These are phyloP conservation scores for Yponomeuta malinellus DNA, from an alignment of 2,888 invertebrate species.

Conservation along the genomic window DNA sequence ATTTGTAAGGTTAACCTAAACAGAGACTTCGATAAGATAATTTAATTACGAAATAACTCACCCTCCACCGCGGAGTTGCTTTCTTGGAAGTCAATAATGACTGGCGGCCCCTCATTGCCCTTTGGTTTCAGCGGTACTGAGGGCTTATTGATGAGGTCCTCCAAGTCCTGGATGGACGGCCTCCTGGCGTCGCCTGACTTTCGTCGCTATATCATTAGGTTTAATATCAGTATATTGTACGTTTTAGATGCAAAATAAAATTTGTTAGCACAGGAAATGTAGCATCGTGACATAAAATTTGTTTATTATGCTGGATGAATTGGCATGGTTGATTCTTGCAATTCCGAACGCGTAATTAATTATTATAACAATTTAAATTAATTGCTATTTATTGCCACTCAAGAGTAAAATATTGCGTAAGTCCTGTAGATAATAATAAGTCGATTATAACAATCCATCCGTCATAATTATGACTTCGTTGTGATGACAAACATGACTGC, in stretches of 20 bases:
- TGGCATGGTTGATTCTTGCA: too few species aligned
- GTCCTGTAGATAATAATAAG: neutral
- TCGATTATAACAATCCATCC: neutral
- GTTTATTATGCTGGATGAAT: neutral
- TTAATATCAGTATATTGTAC: neutral
- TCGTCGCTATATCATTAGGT: constrained; percentile 76
- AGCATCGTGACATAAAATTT: neutral
- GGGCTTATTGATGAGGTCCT: constrained; percentile 92
- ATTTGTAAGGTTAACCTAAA: too few species aligned
- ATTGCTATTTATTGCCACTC: too few species aligned
- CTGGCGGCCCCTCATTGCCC: constrained; percentile 89
- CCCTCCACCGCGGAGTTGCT: constrained; percentile 98
- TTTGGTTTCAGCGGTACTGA: constrained; percentile 90
- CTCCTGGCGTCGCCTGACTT: constrained; percentile 93
- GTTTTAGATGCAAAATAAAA: neutral
- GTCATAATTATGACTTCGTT: neutral
- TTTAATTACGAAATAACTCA: constrained; percentile 41
- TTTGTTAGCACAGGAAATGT: constrained; percentile 11
- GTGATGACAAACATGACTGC: neutral
- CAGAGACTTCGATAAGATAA: too few species aligned
- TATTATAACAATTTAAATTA: too few species aligned
- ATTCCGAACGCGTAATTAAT: too few species aligned
- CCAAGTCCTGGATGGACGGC: constrained; percentile 92
- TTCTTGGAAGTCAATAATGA: constrained; percentile 94
- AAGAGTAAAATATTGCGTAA: too few species aligned